Evolutionary conservation across 2,797 vertebrate species (phyloP).

Genomic region (Notoglanidium macrostoma): DNA sequence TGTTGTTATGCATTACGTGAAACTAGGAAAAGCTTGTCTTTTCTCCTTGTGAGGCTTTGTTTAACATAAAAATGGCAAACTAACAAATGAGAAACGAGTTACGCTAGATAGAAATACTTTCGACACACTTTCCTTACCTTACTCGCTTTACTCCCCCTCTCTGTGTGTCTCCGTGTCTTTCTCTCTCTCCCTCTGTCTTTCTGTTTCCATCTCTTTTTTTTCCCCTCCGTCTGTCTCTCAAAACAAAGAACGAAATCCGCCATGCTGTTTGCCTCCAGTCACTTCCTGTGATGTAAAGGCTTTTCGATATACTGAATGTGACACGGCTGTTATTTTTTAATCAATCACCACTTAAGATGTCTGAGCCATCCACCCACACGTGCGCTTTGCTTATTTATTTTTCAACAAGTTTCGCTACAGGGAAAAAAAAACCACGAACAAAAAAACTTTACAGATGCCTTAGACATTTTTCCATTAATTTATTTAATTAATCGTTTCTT

Average conservation of each 20-base stretch:
- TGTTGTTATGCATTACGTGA: not conserved
- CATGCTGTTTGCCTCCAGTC: constrained; percentile 38
- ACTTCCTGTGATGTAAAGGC: constrained; percentile 39
- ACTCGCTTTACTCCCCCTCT: not conserved
- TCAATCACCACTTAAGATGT: constrained; percentile 56
- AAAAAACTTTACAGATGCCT: constrained; percentile 20
- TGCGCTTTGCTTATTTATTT: constrained; percentile 39
- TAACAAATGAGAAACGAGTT: not conserved
- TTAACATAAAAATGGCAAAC: not conserved
- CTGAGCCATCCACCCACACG: constrained; percentile 39
- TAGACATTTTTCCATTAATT: constrained; percentile 12
- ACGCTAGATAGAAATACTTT: not conserved
- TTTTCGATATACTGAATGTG: constrained; percentile 40
- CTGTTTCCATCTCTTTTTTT: not conserved
- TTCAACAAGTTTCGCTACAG: constrained; percentile 29
- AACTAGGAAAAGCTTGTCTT: not conserved
- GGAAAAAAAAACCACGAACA: not conserved
- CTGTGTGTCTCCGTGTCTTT: not conserved
- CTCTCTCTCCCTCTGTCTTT: not conserved
- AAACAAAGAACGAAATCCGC: constrained; percentile 21
- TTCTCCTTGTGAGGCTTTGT: not conserved
- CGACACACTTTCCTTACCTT: not conserved
- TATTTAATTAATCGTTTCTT: constrained; percentile 23
- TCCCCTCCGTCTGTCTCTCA: constrained; percentile 14
- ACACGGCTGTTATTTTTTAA: constrained; percentile 55